Percentiles rank a stretch among this genome's conserved stretches.
phyloP scores from a whole-genome alignment of 2,797 vertebrate genomes.

The Pangasius larnaudii region DNA sequence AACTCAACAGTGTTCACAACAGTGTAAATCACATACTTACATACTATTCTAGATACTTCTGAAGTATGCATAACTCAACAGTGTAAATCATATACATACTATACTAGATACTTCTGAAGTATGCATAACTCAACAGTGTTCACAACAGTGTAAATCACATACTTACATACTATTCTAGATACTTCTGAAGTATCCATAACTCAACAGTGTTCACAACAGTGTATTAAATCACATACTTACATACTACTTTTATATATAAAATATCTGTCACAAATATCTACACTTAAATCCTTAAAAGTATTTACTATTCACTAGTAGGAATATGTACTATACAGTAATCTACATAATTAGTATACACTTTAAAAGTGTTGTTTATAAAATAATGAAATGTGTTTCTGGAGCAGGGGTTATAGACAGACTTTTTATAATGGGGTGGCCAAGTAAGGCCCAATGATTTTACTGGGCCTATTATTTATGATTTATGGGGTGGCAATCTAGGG shows the following conservation, averaged over 20 bases:
- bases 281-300: neutral
- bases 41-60: too few relatives aligned
- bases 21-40: too few relatives aligned
- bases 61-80: too few relatives aligned
- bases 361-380: neutral
- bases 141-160: too few relatives aligned
- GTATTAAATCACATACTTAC: neutral
- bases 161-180: too few relatives aligned
- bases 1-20: too few relatives aligned
- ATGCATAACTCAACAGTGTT: too few relatives aligned
- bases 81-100: too few relatives aligned
- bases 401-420: neutral
- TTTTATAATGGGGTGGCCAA: neutral
- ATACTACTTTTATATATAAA: neutral
- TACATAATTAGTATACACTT: neutral
- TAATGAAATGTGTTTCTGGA: neutral
- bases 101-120: too few relatives aligned
- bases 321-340: neutral
- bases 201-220: too few relatives aligned
- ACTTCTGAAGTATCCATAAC: too few relatives aligned
- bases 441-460: neutral
- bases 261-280: neutral
- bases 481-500: neutral
- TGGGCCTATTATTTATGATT: neutral
- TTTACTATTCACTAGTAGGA: neutral